Percentiles rank a stretch among this genome's conserved stretches.
Conservation (phyloP, 2,888 invertebrate genomes). For the Synergus laeviventris region DNA sequence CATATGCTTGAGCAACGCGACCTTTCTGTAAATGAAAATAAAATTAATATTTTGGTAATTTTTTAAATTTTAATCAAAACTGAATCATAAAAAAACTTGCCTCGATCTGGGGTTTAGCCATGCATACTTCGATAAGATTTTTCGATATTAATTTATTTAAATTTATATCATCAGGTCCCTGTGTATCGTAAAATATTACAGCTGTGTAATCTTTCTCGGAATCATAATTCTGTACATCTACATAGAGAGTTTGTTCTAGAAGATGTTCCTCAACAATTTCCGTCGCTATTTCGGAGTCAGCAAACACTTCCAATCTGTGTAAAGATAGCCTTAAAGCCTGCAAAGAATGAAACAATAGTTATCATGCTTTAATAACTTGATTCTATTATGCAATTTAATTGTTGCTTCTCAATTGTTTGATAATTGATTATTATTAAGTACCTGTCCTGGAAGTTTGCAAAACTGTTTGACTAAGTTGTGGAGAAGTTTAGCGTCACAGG, state of each 20-base stretch:
- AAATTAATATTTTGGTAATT: background rate
- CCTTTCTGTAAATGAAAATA: constrained; percentile 49
- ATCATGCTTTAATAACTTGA: background rate
- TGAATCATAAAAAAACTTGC: background rate
- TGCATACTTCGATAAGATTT: background rate
- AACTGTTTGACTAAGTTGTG: constrained; percentile 82
- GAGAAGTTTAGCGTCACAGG: constrained; percentile 78
- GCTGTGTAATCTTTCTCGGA: constrained; percentile 78
- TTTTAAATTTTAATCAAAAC: background rate
- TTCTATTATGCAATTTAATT: background rate
- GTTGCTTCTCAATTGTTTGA: background rate
- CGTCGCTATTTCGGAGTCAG: constrained; percentile 73
- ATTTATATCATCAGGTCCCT: constrained; percentile 81
- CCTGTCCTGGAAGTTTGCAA: constrained; percentile 83
- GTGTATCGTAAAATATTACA: constrained; percentile 82
- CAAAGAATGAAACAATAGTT: constrained; percentile 47
- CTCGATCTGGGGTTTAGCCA: background rate
- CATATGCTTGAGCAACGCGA: constrained; percentile 62
- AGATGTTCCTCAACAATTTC: constrained; percentile 74
- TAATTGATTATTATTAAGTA: constrained; percentile 62
- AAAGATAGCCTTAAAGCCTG: constrained; percentile 84
- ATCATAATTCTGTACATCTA: constrained; percentile 74
- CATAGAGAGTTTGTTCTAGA: constrained; percentile 79
- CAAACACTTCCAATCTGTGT: constrained; percentile 83
- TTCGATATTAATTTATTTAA: constrained; percentile 79